Evolutionary conservation across 2,888 invertebrate species (phyloP).

Genomic region (Meghimatium bilineatum): DNA sequence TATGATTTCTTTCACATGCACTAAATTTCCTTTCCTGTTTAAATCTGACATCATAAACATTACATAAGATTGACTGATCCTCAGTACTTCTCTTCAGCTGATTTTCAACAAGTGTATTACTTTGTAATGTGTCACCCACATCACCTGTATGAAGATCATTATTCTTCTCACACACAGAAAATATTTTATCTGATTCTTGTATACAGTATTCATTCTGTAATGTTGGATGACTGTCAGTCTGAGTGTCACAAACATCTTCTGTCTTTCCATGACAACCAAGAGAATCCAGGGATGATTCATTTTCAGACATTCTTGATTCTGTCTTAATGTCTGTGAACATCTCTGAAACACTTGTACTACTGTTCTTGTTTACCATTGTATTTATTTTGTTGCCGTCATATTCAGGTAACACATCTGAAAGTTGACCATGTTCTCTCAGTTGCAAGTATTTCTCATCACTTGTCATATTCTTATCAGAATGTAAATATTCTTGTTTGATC

Average conservation of each 20-base stretch:
- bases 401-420: neutral
- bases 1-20: neutral
- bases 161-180: neutral
- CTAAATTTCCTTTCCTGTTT: too few relatives aligned
- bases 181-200: neutral
- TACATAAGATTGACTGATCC: neutral
- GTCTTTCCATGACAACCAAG: neutral
- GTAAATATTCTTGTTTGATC: neutral
- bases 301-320: neutral
- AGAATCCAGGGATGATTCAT: neutral
- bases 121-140: neutral
- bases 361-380: neutral
- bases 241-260: neutral
- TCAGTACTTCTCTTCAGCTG: neutral
- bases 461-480: neutral
- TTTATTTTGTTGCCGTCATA: neutral
- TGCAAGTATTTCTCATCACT: neutral
- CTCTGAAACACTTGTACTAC: neutral
- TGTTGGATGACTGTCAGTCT: neutral
- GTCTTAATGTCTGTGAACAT: neutral
- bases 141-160: neutral
- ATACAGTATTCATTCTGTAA: neutral
- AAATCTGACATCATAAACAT: neutral
- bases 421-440: neutral
- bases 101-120: neutral